Percentiles rank a stretch among this genome's conserved stretches.
phyloP scores from a whole-genome alignment of 1,140 invertebrate species.

The Aradophagus sp. region DNA sequence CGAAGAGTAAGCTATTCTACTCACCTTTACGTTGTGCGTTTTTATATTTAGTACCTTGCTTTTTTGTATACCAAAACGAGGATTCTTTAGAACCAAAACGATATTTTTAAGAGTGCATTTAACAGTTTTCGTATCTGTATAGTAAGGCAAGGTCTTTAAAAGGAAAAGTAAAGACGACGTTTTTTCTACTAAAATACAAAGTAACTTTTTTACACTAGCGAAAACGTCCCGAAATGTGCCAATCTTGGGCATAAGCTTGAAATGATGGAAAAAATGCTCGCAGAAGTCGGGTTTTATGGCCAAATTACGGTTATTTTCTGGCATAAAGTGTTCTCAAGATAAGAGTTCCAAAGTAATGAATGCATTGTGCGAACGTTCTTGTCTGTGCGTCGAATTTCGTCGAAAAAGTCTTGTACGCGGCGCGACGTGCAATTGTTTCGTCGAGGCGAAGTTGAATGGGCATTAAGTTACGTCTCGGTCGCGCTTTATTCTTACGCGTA shows the following conservation, averaged over 20 bases:
- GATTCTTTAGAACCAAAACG: no score
- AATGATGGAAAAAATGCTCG: slow-evolving; percentile 32
- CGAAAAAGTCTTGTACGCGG: slow-evolving; percentile 46
- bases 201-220: no score
- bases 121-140: no score
- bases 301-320: slow-evolving; percentile 38
- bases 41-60: no score
- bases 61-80: no score
- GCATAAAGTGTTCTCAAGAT: slow-evolving; percentile 46
- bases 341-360: slow-evolving; percentile 49
- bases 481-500: slow-evolving; percentile 40
- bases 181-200: no score
- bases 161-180: no score
- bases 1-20: no score
- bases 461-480: slow-evolving; percentile 46
- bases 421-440: slow-evolving; percentile 41
- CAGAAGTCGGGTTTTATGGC: not conserved
- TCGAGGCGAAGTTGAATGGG: slow-evolving; percentile 41
- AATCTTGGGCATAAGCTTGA: not conserved
- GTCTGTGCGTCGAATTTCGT: slow-evolving; percentile 46
- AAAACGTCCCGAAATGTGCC: slow-evolving; percentile 11
- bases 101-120: no score
- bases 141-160: no score
- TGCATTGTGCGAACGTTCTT: slow-evolving; percentile 38
- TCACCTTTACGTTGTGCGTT: no score